Evolutionary conservation across 2,113 vertebrate genomes (phyloP).

Genomic region (Turdus rufiventris): DNA sequence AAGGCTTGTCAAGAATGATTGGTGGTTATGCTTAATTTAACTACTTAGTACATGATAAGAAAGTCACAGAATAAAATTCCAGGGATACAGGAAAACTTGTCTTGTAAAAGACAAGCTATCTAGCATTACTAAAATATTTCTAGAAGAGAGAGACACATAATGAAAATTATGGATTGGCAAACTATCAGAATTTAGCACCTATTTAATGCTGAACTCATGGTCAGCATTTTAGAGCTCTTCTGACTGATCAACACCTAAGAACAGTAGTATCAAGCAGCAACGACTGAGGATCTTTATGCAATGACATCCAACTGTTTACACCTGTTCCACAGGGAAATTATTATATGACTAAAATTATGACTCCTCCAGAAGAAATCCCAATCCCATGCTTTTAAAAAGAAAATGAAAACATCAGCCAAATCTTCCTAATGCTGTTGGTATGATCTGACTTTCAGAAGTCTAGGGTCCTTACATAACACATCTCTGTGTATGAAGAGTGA

Average conservation of each 20-base stretch:
- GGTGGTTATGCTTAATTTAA: conserved; percentile 32
- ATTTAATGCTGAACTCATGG: neutral
- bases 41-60: neutral
- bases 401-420: neutral
- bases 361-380: neutral
- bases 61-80: neutral
- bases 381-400: neutral
- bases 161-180: neutral
- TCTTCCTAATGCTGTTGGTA: neutral
- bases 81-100: neutral
- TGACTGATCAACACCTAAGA: neutral
- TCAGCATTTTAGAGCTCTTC: neutral
- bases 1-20: conserved; percentile 20
- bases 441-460: neutral
- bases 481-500: neutral
- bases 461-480: neutral
- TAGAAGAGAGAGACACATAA: neutral
- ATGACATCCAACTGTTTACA: neutral
- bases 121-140: neutral
- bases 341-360: neutral
- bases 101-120: neutral
- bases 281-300: neutral
- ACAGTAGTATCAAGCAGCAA: neutral
- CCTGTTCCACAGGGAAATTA: neutral
- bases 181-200: neutral